These are phyloP conservation scores for Erinaceus europaeus DNA, from an alignment of 2,113 vertebrate species.

Conservation along the genomic window DNA sequence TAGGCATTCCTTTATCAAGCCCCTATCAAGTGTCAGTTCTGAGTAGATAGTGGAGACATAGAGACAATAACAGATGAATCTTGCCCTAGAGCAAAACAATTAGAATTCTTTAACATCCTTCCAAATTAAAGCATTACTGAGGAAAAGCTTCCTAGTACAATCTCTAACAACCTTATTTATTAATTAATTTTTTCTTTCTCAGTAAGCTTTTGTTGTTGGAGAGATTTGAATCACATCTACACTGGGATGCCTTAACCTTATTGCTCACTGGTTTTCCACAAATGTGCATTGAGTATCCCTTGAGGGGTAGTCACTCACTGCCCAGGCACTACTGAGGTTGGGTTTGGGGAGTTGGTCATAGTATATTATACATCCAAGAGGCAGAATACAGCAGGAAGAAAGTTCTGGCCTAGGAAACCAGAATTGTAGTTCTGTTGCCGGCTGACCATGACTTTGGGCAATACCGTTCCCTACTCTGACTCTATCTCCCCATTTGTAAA, in stretches of 20 bases:
- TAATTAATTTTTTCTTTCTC: background rate
- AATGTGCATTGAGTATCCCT: background rate
- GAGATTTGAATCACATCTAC: background rate
- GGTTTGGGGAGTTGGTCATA: background rate
- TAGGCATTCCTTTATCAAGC: background rate
- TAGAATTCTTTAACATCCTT: conserved; percentile 13
- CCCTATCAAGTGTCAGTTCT: conserved; percentile 30
- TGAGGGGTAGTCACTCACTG: background rate
- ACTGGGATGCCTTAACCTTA: background rate
- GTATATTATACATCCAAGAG: background rate
- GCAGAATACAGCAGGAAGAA: background rate
- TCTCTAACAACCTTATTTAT: background rate
- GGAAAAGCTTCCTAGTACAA: background rate
- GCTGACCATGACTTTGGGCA: background rate
- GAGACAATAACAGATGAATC: background rate
- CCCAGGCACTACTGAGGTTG: background rate
- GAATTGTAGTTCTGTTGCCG: background rate
- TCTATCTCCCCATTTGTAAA: conserved; percentile 2
- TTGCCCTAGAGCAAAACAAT: background rate
- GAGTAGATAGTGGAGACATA: conserved; percentile 25
- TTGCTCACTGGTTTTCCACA: background rate
- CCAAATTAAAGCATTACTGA: background rate
- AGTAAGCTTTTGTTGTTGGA: background rate
- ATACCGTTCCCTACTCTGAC: conserved; percentile 62
- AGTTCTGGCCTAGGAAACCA: background rate